Base-by-base conservation (phyloP, 2,113 vertebrate genomes). In the Xenopus laevis region DNA sequence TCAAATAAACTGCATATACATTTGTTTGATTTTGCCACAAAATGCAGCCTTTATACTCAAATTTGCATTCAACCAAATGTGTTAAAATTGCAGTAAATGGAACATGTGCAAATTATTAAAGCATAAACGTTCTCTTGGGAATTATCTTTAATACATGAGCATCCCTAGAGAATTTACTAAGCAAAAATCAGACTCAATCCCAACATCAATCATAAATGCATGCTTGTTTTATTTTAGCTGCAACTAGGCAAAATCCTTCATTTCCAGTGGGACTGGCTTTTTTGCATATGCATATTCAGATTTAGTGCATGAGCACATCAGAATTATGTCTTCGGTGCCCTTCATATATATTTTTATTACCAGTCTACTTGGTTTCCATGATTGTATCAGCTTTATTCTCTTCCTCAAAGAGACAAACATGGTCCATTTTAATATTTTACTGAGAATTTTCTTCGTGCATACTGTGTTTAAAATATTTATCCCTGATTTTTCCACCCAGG, bases 21-120 rank as follows among this genome's bases (percentile, higher is more conserved):
- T 40, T 40, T 40, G 5, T 40, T 40, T 40, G 5, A 40, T 40
- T 40, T 40, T 40, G 6, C 33, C 33, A 40, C 33, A n/a, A 55
- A 55, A n/a, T n/a, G 53, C 15, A 55, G 53, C 53, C 7, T 55
- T n/a, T n/a, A 5, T 16, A 55, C 16, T 13, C 6, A 4, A 40
- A 8, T 16, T n/a, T 16, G 3, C 7, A n/a, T n/a, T 18, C 17
- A 55, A 4, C 17, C 53, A n/a, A 16, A 16, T 55, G 15, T n/a
- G 53, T 55, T 87, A 84, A 55, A 50, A 4, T 50, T 50, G 47
- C 47, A 50, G 4, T 12, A 50, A 50, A 50, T 16, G 47, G 47
- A 3, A 1, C 15, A 1, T 50, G 12, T 50, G 47, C 47, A 16
- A 50, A 16, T 50, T 4, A 13, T 4, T 50, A 50, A 13, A 16